Evolutionary conservation across 1,140 invertebrate genomes (phyloP).

Genomic region (Pogonus chalceus): DNA sequence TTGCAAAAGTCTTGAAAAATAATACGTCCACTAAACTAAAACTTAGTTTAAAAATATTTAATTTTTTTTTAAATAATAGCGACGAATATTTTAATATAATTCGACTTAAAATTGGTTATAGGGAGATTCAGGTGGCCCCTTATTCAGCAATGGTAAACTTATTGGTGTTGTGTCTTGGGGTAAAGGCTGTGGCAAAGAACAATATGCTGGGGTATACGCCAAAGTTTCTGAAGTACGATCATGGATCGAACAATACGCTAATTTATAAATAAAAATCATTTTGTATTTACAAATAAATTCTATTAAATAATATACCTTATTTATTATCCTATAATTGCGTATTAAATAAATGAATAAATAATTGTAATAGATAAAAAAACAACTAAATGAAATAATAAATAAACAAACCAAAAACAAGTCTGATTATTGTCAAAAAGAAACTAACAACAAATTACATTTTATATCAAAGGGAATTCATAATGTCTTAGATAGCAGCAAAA

Average conservation of each 20-base stretch:
- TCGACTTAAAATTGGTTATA: constrained; percentile 3
- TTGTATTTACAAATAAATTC: too few relatives aligned
- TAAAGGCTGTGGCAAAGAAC: constrained; percentile 44
- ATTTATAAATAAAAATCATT: too few relatives aligned
- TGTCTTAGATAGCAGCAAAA: neutral
- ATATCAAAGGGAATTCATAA: neutral
- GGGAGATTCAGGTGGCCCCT: constrained; percentile 25
- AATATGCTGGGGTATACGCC: constrained; percentile 52
- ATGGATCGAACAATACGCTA: constrained; percentile 26
- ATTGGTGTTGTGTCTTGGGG: constrained; percentile 36
- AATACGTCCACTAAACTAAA: neutral
- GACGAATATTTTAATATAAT: neutral
- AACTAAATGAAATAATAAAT: neutral
- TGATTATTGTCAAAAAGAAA: neutral
- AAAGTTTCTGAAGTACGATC: constrained; percentile 33
- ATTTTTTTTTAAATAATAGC: neutral
- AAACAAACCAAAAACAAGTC: neutral
- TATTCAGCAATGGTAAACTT: constrained; percentile 15
- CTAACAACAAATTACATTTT: neutral
- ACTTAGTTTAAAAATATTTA: neutral
- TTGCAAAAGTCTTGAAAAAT: neutral
- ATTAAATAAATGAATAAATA: neutral
- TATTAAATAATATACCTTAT: neutral
- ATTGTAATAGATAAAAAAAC: neutral
- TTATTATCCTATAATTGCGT: neutral